Conservation (phyloP, 1,140 invertebrate species). For the Oreohelix idahoensis region DNA sequence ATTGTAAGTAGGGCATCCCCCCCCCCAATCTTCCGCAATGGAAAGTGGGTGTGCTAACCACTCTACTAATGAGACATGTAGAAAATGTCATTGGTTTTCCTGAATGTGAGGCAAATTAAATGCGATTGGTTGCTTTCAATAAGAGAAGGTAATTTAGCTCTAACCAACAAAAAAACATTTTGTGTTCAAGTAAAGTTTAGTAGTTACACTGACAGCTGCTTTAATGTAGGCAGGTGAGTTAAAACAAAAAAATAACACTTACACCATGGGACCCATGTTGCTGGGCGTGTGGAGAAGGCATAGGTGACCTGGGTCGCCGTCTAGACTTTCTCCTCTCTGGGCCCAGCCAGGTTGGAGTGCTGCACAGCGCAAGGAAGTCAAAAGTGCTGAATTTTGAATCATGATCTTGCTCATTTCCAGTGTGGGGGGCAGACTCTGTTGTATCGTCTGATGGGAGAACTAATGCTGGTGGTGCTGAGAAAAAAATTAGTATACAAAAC, state of each 20-base stretch:
- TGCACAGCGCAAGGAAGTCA: conserved; percentile 68
- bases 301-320: conserved; percentile 52
- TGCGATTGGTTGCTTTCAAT: no score
- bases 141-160: no score
- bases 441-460: conserved; percentile 14
- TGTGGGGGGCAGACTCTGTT: conserved; percentile 43
- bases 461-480: conserved; percentile 28
- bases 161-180: no score
- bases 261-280: conserved; percentile 35
- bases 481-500: neutral
- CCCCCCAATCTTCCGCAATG: no score
- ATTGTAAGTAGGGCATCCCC: no score
- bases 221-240: neutral
- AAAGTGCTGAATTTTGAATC: conserved; percentile 53
- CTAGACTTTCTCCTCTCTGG: conserved; percentile 57
- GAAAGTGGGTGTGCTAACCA: no score
- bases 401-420: conserved; percentile 37
- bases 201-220: neutral
- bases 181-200: neutral
- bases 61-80: no score
- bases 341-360: conserved; percentile 66
- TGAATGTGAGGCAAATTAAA: no score
- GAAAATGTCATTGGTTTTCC: no score
- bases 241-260: neutral
- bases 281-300: conserved; percentile 42